A percentile compares a stretch with the other conserved stretches of the same genome.
Evolutionary conservation across 64 coral and sea anemone species (phyloP).

Genomic region (Montipora foliosa): DNA sequence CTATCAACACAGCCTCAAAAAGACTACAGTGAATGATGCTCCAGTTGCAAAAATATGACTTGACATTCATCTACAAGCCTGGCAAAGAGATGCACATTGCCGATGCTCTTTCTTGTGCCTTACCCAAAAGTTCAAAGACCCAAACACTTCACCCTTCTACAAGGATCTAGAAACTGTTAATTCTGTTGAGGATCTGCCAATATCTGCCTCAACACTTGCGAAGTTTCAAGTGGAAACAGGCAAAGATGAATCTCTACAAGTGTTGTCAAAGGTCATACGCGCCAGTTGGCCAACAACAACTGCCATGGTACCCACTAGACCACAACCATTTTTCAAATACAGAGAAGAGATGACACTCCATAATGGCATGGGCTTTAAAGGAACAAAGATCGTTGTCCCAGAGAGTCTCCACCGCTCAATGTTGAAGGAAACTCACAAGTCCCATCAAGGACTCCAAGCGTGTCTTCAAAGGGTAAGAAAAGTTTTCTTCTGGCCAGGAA

Average conservation of each 20-base stretch:
- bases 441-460: conserved; percentile 54
- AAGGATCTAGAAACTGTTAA: not conserved
- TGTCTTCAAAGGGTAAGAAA: not conserved
- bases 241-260: conserved; percentile 22
- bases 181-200: not conserved
- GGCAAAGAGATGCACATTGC: too few species aligned
- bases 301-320: conserved; percentile 1
- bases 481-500: conserved; percentile 58
- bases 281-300: conserved; percentile 50
- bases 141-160: too few species aligned
- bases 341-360: conserved; percentile 60
- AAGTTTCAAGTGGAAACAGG: conserved; percentile 36
- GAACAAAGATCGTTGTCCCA: conserved; percentile 50
- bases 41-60: too few species aligned
- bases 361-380: conserved; percentile 64
- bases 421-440: conserved; percentile 44
- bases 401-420: conserved; percentile 33
- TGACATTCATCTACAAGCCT: too few species aligned
- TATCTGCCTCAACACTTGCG: not conserved
- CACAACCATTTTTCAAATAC: conserved; percentile 42
- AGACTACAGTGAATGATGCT: too few species aligned
- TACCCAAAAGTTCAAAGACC: too few species aligned
- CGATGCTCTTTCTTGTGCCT: too few species aligned
- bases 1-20: too few species aligned
- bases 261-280: not conserved